These are phyloP conservation scores for Schizaphis graminum DNA, from an alignment of 2,888 invertebrate species.

Conservation along the genomic window DNA sequence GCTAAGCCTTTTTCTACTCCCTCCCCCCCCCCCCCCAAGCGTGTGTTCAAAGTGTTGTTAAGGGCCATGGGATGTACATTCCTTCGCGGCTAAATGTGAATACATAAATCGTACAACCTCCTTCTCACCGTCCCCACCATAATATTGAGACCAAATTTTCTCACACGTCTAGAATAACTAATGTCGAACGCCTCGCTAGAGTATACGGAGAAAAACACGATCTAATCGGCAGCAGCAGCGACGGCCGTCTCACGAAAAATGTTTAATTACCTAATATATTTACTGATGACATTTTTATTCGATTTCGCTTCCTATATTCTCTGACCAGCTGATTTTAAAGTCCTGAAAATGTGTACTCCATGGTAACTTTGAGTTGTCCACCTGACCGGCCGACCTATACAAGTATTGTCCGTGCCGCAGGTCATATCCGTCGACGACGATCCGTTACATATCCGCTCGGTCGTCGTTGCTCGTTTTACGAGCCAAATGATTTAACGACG, in stretches of 20 bases:
- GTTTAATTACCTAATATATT: no score
- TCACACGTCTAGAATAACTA: neutral
- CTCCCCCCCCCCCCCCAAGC: neutral
- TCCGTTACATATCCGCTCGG: neutral
- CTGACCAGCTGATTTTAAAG: no score
- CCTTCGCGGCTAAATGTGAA: neutral
- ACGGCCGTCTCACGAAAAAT: neutral
- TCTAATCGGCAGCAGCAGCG: neutral
- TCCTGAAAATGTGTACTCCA: no score
- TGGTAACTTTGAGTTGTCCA: no score
- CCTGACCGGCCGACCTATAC: neutral
- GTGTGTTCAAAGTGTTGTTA: neutral
- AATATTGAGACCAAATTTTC: neutral
- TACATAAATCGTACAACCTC: neutral
- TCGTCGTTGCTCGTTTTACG: neutral
- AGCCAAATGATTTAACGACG: conserved; percentile 35
- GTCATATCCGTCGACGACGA: neutral
- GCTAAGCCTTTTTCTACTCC: neutral
- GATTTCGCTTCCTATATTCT: no score
- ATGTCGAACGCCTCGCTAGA: neutral
- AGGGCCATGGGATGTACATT: neutral
- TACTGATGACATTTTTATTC: no score
- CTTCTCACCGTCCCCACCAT: neutral
- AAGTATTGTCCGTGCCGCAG: neutral
- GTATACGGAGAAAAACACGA: neutral